Conservation (phyloP, 2,888 invertebrate species). For the Latrodectus elegans region DNA sequence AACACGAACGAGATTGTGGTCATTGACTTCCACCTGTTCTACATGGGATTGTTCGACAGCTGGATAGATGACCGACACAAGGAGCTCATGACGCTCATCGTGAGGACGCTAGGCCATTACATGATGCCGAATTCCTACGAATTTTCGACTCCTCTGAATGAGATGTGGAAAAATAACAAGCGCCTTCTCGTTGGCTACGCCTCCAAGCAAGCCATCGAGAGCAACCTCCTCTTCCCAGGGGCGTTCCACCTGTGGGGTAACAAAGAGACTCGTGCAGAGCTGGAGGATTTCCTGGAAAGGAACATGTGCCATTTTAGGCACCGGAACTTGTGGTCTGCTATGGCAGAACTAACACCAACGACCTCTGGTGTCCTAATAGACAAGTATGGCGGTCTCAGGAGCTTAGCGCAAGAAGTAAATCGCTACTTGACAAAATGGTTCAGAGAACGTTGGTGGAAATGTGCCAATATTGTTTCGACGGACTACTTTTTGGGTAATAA, state of each 20-base stretch:
- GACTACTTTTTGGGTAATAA: slow-evolving; percentile 71
- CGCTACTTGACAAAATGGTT: slow-evolving; percentile 68
- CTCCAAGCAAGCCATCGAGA: slow-evolving; percentile 76
- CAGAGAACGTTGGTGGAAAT: slow-evolving; percentile 69
- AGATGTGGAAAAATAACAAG: slow-evolving; percentile 79
- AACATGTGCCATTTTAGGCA: slow-evolving; percentile 63
- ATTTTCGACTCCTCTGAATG: slow-evolving; percentile 79
- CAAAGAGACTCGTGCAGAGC: slow-evolving; percentile 78
- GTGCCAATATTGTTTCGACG: slow-evolving; percentile 70
- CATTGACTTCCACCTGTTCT: slow-evolving; percentile 88
- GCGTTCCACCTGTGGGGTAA: slow-evolving; percentile 78
- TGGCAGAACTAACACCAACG: slow-evolving; percentile 71
- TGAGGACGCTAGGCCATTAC: slow-evolving; percentile 79
- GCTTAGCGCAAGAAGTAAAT: slow-evolving; percentile 70
- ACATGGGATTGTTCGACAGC: slow-evolving; percentile 74
- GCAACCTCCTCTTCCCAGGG: slow-evolving; percentile 48
- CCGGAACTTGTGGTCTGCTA: slow-evolving; percentile 61
- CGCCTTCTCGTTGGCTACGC: slow-evolving; percentile 80
- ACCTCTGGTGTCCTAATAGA: slow-evolving; percentile 61
- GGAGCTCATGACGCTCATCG: slow-evolving; percentile 78
- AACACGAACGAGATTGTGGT: slow-evolving; percentile 77
- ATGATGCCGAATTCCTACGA: slow-evolving; percentile 78
- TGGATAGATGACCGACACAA: slow-evolving; percentile 76
- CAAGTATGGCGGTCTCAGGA: slow-evolving; percentile 68
- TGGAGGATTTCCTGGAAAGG: slow-evolving; percentile 78